phyloP scores from a whole-genome alignment of 2,888 invertebrate genomes.

The Coronaproctus castanopsis region DNA sequence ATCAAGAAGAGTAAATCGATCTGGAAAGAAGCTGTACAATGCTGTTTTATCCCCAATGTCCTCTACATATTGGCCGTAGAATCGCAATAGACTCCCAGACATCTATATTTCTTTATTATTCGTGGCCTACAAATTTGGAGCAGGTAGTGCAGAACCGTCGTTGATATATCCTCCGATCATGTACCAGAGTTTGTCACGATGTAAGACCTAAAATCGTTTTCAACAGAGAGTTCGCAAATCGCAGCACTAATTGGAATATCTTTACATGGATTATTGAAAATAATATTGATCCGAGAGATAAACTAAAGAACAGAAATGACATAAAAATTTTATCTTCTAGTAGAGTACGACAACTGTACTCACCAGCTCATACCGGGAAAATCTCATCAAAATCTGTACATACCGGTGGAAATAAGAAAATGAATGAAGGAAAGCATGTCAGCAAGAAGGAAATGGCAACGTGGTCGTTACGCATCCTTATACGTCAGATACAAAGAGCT shows the following conservation, averaged over 20 bases:
- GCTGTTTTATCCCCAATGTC: background rate
- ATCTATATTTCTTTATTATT: background rate
- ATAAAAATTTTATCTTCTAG: background rate
- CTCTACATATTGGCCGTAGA: background rate
- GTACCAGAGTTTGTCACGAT: background rate
- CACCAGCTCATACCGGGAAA: background rate
- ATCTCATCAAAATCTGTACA: background rate
- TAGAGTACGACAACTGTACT: background rate
- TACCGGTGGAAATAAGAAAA: background rate
- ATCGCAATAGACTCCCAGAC: background rate
- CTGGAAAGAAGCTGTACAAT: background rate
- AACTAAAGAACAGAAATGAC: background rate
- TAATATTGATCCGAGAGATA: background rate
- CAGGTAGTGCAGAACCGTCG: background rate
- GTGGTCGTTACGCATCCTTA: background rate
- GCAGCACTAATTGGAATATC: background rate
- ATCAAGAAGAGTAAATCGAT: background rate
- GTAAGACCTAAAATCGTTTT: background rate
- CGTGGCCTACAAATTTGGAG: background rate
- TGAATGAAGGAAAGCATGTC: background rate
- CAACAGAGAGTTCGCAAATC: background rate
- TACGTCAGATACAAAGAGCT: background rate
- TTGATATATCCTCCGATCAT: background rate
- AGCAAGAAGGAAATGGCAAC: background rate
- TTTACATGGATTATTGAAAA: background rate